Evolutionary conservation across 2,113 vertebrate species (phyloP), one percentile per base, ranked within the genome.

Genomic region (Hassar affinis): DNA sequence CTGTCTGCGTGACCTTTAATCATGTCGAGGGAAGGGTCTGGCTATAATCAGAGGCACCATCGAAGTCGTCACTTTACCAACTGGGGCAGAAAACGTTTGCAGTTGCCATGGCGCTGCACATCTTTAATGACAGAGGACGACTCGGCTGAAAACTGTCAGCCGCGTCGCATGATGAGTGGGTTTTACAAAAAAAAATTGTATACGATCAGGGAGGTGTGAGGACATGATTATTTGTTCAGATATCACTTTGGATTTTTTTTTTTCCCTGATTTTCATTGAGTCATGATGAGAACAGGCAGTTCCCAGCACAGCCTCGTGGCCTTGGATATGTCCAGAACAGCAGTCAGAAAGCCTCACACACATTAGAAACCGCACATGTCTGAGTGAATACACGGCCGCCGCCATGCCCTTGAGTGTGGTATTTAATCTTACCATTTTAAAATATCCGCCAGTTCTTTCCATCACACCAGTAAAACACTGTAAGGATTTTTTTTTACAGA

Each of bases 31-130:
- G 83, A 69, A 56, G 64, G 25, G 64, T 25, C 56, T 20, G 25
- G 47, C 25, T 15, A 18, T 81, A 77, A 89, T 86, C 69, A 66
- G 38, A 80, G 56, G 59, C 8, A 35, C 47, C 72, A 74, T 45
- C 78, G 74, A 62, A 85, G 69, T 76, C 74, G 57, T 87, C 79
- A 35, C 68, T 85, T 86, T 84, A 82, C 79, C 77, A 85, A 80
- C 68, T 14, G 42, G 81, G 18, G 57, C 83, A 82, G 64, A 77
- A 86, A 45, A 45, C 62, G 25, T 69, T 56, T 71, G 56, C 25
- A 33, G 78, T 87, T 85, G 27, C 80, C 72, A 83, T 87, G 83
- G 80, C 81, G 84, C 47, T 33, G 47, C 27, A 25, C 47, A 42
- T 78, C 80, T 84, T 85, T 85, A 84, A 76, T 82, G 66, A 66